Percentiles rank a stretch among this genome's conserved stretches.
phyloP scores from a whole-genome alignment of 2,113 vertebrate species.

The Caretta caretta region DNA sequence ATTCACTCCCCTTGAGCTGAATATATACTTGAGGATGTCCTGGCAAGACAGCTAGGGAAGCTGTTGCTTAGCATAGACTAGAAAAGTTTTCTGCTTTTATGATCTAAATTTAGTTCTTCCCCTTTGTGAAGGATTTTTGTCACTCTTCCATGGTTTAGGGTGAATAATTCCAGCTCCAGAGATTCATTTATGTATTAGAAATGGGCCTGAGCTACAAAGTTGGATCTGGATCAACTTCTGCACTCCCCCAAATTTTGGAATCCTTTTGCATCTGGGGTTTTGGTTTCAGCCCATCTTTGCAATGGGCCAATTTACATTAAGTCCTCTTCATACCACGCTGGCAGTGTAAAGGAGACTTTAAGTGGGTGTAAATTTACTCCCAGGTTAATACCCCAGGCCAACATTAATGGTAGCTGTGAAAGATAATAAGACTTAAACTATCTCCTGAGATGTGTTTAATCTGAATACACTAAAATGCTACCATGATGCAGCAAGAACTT shows the following conservation, averaged over 20 bases:
- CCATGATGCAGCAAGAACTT: fast-evolving
- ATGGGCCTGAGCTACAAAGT: background rate
- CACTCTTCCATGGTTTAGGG: background rate
- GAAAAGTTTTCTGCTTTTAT: background rate
- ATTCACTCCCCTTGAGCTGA: background rate
- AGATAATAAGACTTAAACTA: background rate
- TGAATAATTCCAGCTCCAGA: background rate
- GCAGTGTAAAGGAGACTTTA: background rate
- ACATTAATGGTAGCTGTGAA: background rate
- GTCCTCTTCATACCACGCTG: background rate
- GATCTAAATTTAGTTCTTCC: background rate
- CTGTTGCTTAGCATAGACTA: background rate
- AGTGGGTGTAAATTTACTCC: background rate
- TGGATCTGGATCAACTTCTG: background rate
- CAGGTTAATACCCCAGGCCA: background rate
- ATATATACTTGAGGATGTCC: background rate
- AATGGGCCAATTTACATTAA: fast-evolving
- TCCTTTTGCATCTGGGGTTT: background rate
- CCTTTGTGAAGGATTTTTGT: background rate
- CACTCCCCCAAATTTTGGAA: background rate
- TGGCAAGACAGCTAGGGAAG: background rate
- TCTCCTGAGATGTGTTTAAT: background rate
- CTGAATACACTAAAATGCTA: background rate
- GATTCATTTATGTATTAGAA: background rate
- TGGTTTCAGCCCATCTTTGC: background rate